These are phyloP conservation scores for Macquaria ambigua DNA, from an alignment of 2,113 vertebrate species.

Conservation along the genomic window DNA sequence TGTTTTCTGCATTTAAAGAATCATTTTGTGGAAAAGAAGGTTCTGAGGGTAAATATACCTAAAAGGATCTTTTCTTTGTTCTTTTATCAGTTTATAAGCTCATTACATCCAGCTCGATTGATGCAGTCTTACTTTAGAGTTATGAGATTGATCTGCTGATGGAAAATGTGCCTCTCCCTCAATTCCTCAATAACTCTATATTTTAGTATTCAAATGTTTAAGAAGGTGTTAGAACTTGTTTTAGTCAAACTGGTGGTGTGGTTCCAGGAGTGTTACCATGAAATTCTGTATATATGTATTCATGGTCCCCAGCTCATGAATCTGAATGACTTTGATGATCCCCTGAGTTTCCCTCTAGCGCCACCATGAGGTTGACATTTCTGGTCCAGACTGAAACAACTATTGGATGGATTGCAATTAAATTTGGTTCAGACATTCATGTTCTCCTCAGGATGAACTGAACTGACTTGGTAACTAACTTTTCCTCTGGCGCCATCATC, in stretches of 20 bases:
- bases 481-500: too few relatives aligned
- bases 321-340: neutral
- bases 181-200: neutral
- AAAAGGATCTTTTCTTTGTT: neutral
- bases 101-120: neutral
- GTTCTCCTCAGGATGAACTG: too few relatives aligned
- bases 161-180: neutral
- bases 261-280: neutral
- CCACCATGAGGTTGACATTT: too few relatives aligned
- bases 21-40: neutral
- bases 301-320: neutral
- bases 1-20: constrained; percentile 9
- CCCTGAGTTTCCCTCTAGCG: too few relatives aligned
- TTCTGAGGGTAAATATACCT: neutral
- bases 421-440: too few relatives aligned
- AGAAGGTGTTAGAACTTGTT: neutral
- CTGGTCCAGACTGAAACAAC: too few relatives aligned
- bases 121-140: neutral
- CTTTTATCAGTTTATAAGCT: neutral
- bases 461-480: too few relatives aligned
- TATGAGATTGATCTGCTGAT: neutral
- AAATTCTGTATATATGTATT: neutral
- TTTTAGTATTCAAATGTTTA: neutral
- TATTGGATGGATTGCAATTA: too few relatives aligned
- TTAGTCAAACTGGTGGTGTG: neutral